These are phyloP conservation scores for Synergus gifuensis DNA, from an alignment of 2,888 invertebrate species.

Conservation along the genomic window DNA sequence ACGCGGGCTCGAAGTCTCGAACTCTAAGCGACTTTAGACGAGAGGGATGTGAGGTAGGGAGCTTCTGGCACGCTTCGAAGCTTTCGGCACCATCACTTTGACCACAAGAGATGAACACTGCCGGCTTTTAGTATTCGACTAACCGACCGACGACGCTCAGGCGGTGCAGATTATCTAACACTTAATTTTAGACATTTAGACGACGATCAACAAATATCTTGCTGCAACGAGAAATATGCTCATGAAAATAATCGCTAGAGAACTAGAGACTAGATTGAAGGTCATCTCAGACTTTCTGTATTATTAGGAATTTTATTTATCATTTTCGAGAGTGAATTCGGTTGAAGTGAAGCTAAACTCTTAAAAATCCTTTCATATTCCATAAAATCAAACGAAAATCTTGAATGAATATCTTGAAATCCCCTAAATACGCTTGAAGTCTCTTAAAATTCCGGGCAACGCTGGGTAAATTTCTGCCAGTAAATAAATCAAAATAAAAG, in stretches of 20 bases:
- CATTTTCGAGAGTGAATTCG: accelerated
- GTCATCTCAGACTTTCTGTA: background rate
- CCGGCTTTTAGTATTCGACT: constrained; percentile 58
- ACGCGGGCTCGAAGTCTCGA: constrained; percentile 60
- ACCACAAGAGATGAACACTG: constrained; percentile 23
- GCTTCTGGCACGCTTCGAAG: constrained; percentile 48
- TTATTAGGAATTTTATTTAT: background rate
- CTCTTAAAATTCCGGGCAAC: too few species aligned
- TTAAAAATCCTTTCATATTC: too few species aligned
- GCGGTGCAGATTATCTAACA: constrained; percentile 74
- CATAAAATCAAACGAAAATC: too few species aligned
- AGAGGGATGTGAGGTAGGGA: constrained; percentile 45
- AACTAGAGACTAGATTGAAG: background rate
- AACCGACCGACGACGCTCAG: constrained; percentile 53
- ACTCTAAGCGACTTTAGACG: constrained; percentile 50
- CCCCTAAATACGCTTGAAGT: too few species aligned
- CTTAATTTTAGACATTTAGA: constrained; percentile 76
- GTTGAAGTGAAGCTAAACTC: too few species aligned
- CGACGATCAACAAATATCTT: constrained; percentile 53
- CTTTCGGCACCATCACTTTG: constrained; percentile 45
- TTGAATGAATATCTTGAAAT: too few species aligned
- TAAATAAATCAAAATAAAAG: too few species aligned
- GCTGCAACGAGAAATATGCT: constrained; percentile 44
- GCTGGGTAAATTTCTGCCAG: too few species aligned
- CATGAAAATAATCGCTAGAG: constrained; percentile 26